Percentiles rank a stretch among this genome's conserved stretches.
Evolutionary conservation across 2,888 invertebrate genomes (phyloP).

Genomic region (Eristalis tenax): DNA sequence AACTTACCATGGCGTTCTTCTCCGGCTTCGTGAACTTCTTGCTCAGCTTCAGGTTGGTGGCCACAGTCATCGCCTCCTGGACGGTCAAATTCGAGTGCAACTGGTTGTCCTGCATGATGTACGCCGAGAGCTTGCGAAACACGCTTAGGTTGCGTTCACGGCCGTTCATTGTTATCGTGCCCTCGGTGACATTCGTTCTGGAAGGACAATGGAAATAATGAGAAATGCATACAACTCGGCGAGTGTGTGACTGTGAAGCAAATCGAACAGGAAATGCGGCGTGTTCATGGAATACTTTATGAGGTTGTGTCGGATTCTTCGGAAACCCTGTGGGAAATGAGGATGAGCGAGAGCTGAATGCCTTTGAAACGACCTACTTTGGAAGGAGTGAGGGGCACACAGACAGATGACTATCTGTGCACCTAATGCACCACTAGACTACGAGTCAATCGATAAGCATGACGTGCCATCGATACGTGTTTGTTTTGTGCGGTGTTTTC

Average conservation of each 20-base stretch:
- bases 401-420: no score
- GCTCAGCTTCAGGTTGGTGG: slow-evolving; percentile 93
- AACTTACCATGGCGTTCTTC: slow-evolving; percentile 91
- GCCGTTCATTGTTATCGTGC: slow-evolving; percentile 92
- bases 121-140: slow-evolving; percentile 96
- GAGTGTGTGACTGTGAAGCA: not conserved
- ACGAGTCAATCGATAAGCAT: no score
- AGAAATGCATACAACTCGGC: not conserved
- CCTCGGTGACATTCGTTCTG: slow-evolving; percentile 90
- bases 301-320: not conserved
- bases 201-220: slow-evolving; percentile 73
- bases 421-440: no score
- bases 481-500: no score
- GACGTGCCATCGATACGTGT: no score
- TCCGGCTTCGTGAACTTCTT: slow-evolving; percentile 86
- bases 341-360: not conserved
- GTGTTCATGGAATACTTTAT: not conserved
- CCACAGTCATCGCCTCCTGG: slow-evolving; percentile 96
- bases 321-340: not conserved
- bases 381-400: no score
- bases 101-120: slow-evolving; percentile 97
- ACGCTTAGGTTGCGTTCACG: slow-evolving; percentile 90
- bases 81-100: slow-evolving; percentile 95
- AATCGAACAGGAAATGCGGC: not conserved
- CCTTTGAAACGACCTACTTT: no score